Conservation (phyloP, 2,113 vertebrate genomes). For the Hylia prasina region DNA sequence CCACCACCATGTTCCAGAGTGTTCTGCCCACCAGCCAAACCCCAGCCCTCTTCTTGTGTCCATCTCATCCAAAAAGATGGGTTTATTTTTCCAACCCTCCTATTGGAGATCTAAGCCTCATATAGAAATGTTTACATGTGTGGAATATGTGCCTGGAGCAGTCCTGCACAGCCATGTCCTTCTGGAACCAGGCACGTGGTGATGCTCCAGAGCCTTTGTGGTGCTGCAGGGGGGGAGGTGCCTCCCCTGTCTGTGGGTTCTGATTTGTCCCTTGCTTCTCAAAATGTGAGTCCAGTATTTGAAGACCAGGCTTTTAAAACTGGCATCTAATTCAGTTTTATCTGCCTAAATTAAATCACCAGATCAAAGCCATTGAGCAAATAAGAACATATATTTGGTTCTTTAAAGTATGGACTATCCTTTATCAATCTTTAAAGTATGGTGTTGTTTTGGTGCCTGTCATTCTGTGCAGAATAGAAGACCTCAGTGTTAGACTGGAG, state of each 20-base stretch:
- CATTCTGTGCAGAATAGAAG: background rate
- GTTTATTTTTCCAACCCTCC: background rate
- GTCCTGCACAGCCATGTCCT: background rate
- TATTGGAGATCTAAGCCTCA: fast-evolving
- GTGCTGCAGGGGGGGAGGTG: background rate
- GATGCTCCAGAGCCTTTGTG: background rate
- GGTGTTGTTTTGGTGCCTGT: background rate
- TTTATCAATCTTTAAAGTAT: background rate
- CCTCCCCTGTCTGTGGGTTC: background rate
- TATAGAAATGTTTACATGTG: background rate
- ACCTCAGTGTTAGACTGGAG: background rate
- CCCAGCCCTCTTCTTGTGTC: background rate
- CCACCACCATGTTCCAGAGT: fast-evolving
- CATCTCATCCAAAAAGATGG: fast-evolving
- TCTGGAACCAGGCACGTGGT: fast-evolving
- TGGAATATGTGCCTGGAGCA: background rate
- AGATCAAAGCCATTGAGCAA: background rate
- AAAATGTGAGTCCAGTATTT: background rate
- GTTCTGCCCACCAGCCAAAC: background rate
- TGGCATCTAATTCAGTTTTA: background rate
- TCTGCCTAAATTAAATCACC: background rate
- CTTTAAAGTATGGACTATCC: background rate
- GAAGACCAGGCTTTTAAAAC: background rate
- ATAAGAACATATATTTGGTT: background rate
- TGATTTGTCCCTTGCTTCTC: background rate